These are phyloP conservation scores for Ornithorhynchus anatinus DNA, from an alignment of 2,113 vertebrate species.

Conservation along the genomic window DNA sequence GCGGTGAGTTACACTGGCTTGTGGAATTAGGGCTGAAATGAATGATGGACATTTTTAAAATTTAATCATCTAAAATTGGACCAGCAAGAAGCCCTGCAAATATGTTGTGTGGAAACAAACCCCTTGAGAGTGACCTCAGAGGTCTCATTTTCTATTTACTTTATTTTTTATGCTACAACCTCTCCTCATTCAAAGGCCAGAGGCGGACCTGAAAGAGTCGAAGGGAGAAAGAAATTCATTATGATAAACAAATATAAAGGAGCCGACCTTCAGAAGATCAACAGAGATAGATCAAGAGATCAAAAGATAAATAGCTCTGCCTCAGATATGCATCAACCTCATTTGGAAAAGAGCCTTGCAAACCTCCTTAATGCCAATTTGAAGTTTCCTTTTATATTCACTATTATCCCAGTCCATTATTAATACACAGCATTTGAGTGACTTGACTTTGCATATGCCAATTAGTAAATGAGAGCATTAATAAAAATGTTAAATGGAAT, in stretches of 20 bases:
- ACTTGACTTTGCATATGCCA: neutral
- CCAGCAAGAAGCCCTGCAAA: neutral
- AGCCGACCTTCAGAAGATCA: neutral
- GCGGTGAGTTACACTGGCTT: neutral
- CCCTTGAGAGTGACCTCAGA: too few relatives aligned
- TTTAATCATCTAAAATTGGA: neutral
- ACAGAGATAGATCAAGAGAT: neutral
- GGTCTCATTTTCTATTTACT: neutral
- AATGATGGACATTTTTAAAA: neutral
- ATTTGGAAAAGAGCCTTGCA: too few relatives aligned
- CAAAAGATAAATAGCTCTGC: neutral
- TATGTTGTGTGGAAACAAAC: neutral
- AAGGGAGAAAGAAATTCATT: neutral
- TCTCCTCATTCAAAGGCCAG: neutral
- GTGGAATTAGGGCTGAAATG: neutral
- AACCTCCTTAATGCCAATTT: neutral
- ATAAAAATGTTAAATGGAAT: neutral
- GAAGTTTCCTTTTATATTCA: neutral
- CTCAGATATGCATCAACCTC: neutral
- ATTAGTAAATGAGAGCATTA: neutral
- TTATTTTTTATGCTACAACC: neutral
- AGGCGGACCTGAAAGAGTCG: neutral
- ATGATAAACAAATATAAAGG: conserved; percentile 7
- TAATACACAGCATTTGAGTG: neutral
- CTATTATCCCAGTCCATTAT: neutral